These are phyloP conservation scores for Ginglymostoma cirratum DNA, from an alignment of 2,113 vertebrate species.

Conservation along the genomic window DNA sequence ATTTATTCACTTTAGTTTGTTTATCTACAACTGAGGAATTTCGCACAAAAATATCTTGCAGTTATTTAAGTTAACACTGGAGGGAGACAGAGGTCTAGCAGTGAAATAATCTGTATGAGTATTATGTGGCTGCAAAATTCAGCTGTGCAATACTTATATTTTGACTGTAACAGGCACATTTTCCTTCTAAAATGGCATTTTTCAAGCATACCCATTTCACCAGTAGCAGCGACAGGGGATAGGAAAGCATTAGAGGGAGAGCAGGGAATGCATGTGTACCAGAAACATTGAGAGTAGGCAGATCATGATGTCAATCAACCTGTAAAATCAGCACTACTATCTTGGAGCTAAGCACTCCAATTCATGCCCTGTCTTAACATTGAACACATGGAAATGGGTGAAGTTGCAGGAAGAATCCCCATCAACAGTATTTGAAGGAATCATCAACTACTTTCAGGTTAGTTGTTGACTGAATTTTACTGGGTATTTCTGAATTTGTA, in stretches of 20 bases:
- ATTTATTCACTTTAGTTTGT: not conserved
- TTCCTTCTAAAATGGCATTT: not conserved
- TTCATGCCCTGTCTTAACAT: not conserved
- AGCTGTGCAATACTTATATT: not conserved
- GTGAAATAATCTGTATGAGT: not conserved
- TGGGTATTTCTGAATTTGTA: not conserved
- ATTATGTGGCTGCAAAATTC: not conserved
- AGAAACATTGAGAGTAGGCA: not conserved
- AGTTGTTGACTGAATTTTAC: not conserved
- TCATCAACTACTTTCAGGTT: not conserved
- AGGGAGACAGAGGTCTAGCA: not conserved
- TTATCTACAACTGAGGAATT: not conserved
- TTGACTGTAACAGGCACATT: not conserved
- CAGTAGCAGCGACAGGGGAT: not conserved
- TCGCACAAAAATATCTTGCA: not conserved
- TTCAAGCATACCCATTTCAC: not conserved
- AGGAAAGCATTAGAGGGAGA: not conserved
- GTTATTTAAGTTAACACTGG: conserved; percentile 2
- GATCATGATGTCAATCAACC: not conserved
- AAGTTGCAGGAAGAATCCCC: not conserved
- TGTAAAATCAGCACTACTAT: not conserved
- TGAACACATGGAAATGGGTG: not conserved
- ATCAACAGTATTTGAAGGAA: not conserved
- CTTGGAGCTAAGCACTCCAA: not conserved
- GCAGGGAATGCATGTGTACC: not conserved